Base-by-base conservation (phyloP, 2,797 vertebrate species). In the Morus bassanus region DNA sequence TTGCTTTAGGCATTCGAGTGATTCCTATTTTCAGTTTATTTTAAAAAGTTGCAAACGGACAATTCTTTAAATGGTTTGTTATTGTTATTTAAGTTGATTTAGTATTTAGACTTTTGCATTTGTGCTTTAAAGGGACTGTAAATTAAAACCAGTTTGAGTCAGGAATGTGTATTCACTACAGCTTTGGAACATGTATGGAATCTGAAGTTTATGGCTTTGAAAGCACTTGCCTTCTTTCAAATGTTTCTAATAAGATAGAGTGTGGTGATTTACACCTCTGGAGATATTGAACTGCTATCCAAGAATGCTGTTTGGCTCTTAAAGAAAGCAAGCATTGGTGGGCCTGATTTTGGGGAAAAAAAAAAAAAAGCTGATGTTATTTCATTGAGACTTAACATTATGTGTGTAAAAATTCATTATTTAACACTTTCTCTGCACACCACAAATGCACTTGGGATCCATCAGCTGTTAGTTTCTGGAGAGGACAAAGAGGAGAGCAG, bases 161-260 rank as follows among this genome's bases (percentile, higher is more conserved):
- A 97, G 96, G 89, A 95, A 97, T 97, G 91, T 80, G 57, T 82
- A 61, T 63, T 91, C 61, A 11, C 82, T 97, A 45, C 96, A 95
- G 92, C 97, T 96, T 95, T 96, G 96, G 95, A 91, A 95, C 91
- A 83, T 46, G 90, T 57, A 95, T 95, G 88, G 96, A 97, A 97
- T 98, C 95, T 88, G 78, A 76, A 96, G 96, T 97, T 97, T 96
- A 97, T 95, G 94, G 92, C 68, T 98, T 93, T 97, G 95, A 92
- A 94, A 96, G 96, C 93, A 70, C 89, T 97, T 96, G 91, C 96
- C 94, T 94, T 90, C 92, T 96, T 97, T 97, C 97, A 96, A 96
- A 90, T 97, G 97, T 96, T 98, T 98, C 97, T 97, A 96, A 95
- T 97, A 97, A 98, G 97, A 97, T 85, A 86, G 78, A 96, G 94